Evolutionary conservation across 2,888 invertebrate species (phyloP).

Genomic region (Diploptera punctata): DNA sequence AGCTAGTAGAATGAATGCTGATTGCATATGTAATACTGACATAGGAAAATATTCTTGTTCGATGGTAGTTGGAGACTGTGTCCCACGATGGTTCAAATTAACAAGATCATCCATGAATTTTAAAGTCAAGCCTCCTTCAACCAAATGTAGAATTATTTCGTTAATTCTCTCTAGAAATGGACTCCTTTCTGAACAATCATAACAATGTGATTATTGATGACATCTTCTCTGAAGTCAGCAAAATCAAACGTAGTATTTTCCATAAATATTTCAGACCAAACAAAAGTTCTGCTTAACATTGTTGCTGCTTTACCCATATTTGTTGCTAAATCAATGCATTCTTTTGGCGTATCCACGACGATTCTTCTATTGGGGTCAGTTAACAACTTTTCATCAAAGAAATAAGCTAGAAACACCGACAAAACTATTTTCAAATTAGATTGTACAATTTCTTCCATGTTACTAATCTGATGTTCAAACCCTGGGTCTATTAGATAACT

Average conservation of each 20-base stretch:
- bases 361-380: not conserved
- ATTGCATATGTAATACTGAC: not conserved
- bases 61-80: not conserved
- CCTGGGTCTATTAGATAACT: not conserved
- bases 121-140: not conserved
- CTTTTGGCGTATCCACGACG: not conserved
- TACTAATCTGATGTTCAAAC: not conserved
- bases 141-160: not conserved
- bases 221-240: not conserved
- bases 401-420: not conserved
- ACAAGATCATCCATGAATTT: not conserved
- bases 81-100: not conserved
- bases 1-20: not conserved
- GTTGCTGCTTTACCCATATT: not conserved
- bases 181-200: not conserved
- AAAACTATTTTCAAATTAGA: not conserved
- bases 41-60: not conserved
- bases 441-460: not conserved
- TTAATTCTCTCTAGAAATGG: not conserved
- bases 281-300: not conserved
- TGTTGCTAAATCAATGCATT: not conserved
- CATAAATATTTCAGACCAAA: not conserved
- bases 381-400: conserved; percentile 1
- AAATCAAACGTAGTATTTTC: not conserved
- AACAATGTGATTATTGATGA: not conserved